Evolutionary conservation across 2,797 vertebrate genomes (phyloP), one percentile per base, ranked within the genome.

Genomic region (Hylomyscus alleni): DNA sequence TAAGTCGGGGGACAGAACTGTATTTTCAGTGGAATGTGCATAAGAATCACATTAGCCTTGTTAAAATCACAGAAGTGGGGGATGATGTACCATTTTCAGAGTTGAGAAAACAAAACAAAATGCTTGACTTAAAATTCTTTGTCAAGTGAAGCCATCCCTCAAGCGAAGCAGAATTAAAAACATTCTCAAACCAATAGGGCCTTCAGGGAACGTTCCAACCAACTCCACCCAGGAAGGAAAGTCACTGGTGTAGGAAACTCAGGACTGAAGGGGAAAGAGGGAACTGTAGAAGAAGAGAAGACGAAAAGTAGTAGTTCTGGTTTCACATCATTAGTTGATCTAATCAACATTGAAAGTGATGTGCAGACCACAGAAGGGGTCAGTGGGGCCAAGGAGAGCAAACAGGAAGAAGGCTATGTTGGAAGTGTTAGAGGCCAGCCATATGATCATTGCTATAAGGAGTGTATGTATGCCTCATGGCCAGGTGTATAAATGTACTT

Each of bases 31-130:
- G 60, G n/a, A 19, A 26, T 0, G 1, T 2, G 47, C 54, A 0
- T 2, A 10, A 31, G 37, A 75, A 50, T n/a, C 11, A 11, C 0
- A 2, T 0, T 1, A 31, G 26, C 34, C 11, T 31, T 7, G 3
- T n/a, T 24, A 56, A 69, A 82, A 2, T 29, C 44, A 0, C 0
- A 1, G 20, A 60, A 24, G 34, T 8, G 15, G 67, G 24, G 4
- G 12, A 1, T 2, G 14, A 37, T 22, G 4, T 0, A 0, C 69
- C 19, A 14, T 29, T 24, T 14, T 19, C 24, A n/a, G 6, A 6
- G 12, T 34, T 44, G 47, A 29, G 54, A 29, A 12, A 60, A 62
- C 2, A 20, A 52, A n/a, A 86, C 34, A 65, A 85, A 65, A 50
- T n/a, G 19, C 6, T 60, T 85, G 82, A 3, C 47, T 56, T 40